Evolutionary conservation across 2,113 vertebrate species (phyloP), one percentile per base, ranked within the genome.

Genomic region (Hylia prasina): DNA sequence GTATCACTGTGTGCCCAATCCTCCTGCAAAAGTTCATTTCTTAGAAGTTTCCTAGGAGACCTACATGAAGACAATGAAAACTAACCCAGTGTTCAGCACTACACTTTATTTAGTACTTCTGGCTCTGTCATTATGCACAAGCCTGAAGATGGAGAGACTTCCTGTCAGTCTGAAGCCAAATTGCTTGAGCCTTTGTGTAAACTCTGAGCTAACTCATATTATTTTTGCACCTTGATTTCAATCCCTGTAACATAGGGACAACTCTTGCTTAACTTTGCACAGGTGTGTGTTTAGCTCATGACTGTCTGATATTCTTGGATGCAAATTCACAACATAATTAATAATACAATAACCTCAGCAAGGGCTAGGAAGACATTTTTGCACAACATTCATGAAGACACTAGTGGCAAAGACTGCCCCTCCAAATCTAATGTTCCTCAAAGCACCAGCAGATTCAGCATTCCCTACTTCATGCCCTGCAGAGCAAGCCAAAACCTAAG

Each of bases 11-110:
- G 61, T 54, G 35, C 19, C 27, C 35, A 63, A 33, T 14, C 31
- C 48, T 77, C 51, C 8, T 33, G 33, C 27, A 87, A 47, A 80
- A 66, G 33, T 37, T 79, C 15, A 31, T 51, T 80, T 85, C 83
- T 61, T 68, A 77, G 75, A 82, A 82, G 58, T 44, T 85, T 88
- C 68, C 35, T 60, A 64, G 75, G 75, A 86, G 50, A 82, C 39
- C 68, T 73, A 58, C 39, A 24, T 5, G 20, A 80, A 86, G 87
- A 78, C 58, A 90, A 73, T 17, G 18, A 93, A 86, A 85, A 44
- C 37, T 31, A 83, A 77, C 0, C 0, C 2, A 3, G 44, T n/a
- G 12, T 50, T 86, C 0, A 0, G 35, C 35, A 66, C 18, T 22
- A 58, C 15, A 17, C 24, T 28, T 66, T 44, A 72, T 78, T 77